A percentile compares a stretch with the other conserved stretches of the same genome.
Conservation (phyloP, 2,888 invertebrate genomes). For the Drosophila vallismaia region DNA sequence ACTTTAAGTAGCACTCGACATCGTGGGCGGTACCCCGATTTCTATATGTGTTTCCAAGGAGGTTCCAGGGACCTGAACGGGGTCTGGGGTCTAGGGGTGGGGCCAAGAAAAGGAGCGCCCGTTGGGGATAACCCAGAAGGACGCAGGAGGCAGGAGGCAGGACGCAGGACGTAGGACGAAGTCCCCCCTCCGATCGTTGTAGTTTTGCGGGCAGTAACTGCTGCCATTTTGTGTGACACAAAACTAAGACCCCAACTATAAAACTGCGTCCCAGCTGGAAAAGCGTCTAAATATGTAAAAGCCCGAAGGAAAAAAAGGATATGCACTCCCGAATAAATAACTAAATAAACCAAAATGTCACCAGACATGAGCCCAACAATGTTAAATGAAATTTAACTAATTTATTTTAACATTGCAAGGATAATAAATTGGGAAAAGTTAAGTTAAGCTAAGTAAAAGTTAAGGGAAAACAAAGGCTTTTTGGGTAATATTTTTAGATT, state of each 20-base stretch:
- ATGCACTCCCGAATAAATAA: background rate
- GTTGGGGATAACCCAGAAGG: background rate
- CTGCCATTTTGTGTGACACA: constrained; percentile 75
- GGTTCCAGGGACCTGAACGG: constrained; percentile 7
- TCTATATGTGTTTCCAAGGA: constrained; percentile 35
- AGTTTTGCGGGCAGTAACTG: constrained; percentile 74
- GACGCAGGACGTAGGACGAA: no score
- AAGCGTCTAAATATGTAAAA: background rate
- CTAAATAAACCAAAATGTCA: background rate
- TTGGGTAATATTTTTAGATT: no score
- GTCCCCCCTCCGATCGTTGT: constrained; percentile 48
- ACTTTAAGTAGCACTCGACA: constrained; percentile 65
- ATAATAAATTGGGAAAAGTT: background rate
- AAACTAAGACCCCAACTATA: constrained; percentile 57
- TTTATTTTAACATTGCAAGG: no score
- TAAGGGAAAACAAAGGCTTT: no score
- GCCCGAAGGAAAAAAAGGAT: background rate
- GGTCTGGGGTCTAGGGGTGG: background rate
- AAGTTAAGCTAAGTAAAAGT: no score
- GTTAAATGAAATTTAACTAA: background rate
- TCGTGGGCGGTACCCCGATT: constrained; percentile 64
- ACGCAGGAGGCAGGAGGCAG: no score
- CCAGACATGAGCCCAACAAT: background rate
- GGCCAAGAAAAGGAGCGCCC: no score
- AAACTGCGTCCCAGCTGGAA: constrained; percentile 33